Evolutionary conservation across 1,140 invertebrate species (phyloP).

Genomic region (Ips typographus): DNA sequence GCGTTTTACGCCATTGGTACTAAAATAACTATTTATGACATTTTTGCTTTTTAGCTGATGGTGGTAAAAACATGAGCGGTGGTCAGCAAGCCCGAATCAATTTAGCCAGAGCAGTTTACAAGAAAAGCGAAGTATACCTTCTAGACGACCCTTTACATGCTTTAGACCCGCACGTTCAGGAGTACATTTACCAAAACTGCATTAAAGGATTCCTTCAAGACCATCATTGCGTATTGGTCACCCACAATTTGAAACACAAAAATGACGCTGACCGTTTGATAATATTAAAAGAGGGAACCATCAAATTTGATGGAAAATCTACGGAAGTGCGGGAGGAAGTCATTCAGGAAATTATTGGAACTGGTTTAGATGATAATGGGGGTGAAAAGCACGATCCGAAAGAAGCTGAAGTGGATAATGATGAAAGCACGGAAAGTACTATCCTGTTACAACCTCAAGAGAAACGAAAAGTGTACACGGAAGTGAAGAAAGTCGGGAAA

Average conservation of each 20-base stretch:
- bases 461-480: conserved; percentile 37
- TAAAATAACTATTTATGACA: neutral
- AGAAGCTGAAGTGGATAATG: conserved; percentile 19
- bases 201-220: conserved; percentile 68
- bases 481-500: conserved; percentile 40
- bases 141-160: conserved; percentile 82
- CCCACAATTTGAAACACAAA: conserved; percentile 63
- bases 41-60: conserved; percentile 64
- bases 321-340: conserved; percentile 27
- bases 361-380: neutral
- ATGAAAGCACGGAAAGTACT: conserved; percentile 20
- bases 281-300: conserved; percentile 31
- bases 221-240: conserved; percentile 73
- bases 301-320: conserved; percentile 33
- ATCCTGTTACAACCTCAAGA: conserved; percentile 14
- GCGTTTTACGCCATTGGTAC: no score
- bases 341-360: conserved; percentile 39
- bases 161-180: conserved; percentile 79
- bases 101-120: conserved; percentile 80
- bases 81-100: conserved; percentile 91
- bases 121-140: conserved; percentile 75
- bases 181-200: conserved; percentile 75
- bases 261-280: conserved; percentile 37
- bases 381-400: conserved; percentile 1
- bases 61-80: conserved; percentile 75